Percentiles rank a stretch among this genome's conserved stretches.
Evolutionary conservation across 2,797 vertebrate species (phyloP).

Genomic region (Orientallactaga sibirica): DNA sequence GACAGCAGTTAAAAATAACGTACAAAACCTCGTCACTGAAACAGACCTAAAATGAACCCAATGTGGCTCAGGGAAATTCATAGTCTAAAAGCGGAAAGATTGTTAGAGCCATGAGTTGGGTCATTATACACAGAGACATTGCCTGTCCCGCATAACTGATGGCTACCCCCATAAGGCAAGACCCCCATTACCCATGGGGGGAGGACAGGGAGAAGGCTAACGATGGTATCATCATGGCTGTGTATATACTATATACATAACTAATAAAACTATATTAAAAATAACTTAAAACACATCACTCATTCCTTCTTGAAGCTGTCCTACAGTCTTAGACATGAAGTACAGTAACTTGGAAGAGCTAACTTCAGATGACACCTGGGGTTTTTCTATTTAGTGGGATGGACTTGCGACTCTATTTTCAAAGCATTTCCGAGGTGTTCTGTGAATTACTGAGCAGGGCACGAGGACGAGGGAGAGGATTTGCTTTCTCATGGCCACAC

Average conservation of each 20-base stretch:
- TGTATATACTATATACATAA: too few species aligned
- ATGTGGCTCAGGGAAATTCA: too few species aligned
- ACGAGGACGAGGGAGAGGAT: background rate
- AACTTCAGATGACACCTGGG: background rate
- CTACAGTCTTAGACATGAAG: background rate
- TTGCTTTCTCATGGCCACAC: background rate
- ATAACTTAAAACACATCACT: background rate
- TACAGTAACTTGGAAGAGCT: background rate
- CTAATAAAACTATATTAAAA: background rate
- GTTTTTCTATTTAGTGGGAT: background rate
- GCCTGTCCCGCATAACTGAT: too few species aligned
- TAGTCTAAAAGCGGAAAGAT: too few species aligned
- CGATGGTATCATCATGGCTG: too few species aligned
- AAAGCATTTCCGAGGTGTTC: background rate
- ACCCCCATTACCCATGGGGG: too few species aligned
- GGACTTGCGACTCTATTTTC: background rate
- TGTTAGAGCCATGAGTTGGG: too few species aligned
- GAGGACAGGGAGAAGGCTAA: too few species aligned
- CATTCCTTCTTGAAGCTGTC: background rate
- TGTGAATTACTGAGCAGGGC: background rate
- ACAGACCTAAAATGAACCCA: too few species aligned
- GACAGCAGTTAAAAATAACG: background rate
- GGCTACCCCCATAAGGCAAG: too few species aligned
- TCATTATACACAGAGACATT: too few species aligned
- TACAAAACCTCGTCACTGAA: too few species aligned